Evolutionary conservation across 37 sponge, comb jelly and placozoan species (phyloP), one percentile per base, ranked within the genome.

Genomic region (Ianthella basta): DNA sequence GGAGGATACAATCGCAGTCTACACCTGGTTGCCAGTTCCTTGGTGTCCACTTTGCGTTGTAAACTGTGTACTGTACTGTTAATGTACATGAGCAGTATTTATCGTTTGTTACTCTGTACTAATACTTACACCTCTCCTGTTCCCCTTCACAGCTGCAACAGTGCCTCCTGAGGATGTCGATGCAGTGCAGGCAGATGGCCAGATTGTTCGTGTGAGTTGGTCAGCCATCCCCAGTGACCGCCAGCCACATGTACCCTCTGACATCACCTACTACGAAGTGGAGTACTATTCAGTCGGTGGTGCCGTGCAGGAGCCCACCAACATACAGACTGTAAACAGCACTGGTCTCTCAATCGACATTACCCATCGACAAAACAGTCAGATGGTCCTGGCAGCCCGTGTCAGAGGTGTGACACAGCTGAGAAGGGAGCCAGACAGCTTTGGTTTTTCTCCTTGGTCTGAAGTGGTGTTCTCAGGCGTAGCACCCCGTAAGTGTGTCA

Each of bases 181-280:
- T 41, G n/a, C 40, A 1, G 24, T 25, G 18, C 78, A 44, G n/a
- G 12, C n/a, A 23, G 78, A 75, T 10, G 3, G 4, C 34, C 25
- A 24, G 20, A 50, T 24, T 40, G 78, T 75, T 1, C 20, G 37
- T 16, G 37, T 75, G 44, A 23, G 38, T 10, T 75, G 78, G 78
- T 40, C 16, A 19, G 38, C 25, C 18, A 19, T 75, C 12, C 41
- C 20, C n/a, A 50, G 78, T 41, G n/a, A 18, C 21, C 44, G 78
- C 0, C 15, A 19, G 1, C 38, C 24, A 0, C 12, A 19, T 75
- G 38, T 40, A 15, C 4, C 2, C 4, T n/a, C 24, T 13, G 78
- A 75, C 38, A 15, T 75, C 54, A 75, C 78, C 23, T 75, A 19
- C 54, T 75, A 75, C 54, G n/a, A 41, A 23, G 37, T 75, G n/a